Percentiles rank a stretch among this genome's conserved stretches.
phyloP scores from a whole-genome alignment of 2,113 vertebrate species.

The Alaudala cheleensis region DNA sequence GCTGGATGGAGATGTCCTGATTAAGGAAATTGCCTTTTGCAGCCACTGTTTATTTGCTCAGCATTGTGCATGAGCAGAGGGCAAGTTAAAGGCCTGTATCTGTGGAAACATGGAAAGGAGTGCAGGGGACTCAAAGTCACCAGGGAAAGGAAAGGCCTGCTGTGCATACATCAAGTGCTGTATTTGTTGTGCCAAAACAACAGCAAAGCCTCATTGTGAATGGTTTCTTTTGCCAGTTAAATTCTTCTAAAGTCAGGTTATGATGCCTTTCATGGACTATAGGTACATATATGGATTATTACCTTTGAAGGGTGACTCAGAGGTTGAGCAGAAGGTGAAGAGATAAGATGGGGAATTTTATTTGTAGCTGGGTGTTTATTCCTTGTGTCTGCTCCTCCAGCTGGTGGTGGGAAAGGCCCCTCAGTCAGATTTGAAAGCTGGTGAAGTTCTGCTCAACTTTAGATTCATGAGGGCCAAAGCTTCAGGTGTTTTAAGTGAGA shows the following conservation, averaged over 20 bases:
- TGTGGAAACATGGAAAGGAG: neutral
- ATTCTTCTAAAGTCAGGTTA: neutral
- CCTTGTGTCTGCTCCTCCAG: neutral
- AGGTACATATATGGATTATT: neutral
- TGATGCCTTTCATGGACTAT: neutral
- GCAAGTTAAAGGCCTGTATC: neutral
- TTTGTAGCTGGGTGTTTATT: neutral
- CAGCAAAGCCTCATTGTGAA: neutral
- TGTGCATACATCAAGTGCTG: neutral
- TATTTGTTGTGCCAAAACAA: neutral
- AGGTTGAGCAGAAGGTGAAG: rapidly evolving
- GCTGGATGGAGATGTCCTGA: neutral
- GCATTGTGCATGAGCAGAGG: neutral
- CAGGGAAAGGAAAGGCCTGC: neutral
- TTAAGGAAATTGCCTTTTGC: neutral
- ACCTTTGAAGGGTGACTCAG: neutral
- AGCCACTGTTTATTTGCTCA: constrained; percentile 24
- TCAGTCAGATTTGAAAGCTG: neutral
- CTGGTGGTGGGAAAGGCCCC: neutral
- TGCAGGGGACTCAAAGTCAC: neutral
- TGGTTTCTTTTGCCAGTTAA: neutral
- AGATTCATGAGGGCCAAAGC: neutral
- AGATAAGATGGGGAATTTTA: neutral
- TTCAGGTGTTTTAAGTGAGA: neutral
- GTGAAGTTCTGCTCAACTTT: neutral